These are phyloP conservation scores for Anguilla marmorata DNA, from an alignment of 2,797 vertebrate species.

Conservation along the genomic window DNA sequence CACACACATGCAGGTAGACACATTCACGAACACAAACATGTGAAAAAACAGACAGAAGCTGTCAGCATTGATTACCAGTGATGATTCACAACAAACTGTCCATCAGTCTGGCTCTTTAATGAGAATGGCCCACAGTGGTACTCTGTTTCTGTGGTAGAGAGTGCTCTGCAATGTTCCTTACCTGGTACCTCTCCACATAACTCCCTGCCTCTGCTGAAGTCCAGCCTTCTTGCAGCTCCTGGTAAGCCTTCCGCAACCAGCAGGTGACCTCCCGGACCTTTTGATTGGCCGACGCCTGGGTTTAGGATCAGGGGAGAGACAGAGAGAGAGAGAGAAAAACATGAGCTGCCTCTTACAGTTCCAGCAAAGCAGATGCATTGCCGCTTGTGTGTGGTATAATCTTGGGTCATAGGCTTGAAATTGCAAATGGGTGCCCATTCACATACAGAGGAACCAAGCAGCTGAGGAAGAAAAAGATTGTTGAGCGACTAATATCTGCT, in stretches of 20 bases:
- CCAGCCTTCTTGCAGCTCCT: slow-evolving; percentile 70
- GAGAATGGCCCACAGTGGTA: neutral
- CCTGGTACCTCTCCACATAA: slow-evolving; percentile 75
- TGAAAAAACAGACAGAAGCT: neutral
- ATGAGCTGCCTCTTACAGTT: neutral
- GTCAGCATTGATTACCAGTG: neutral
- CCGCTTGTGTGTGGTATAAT: neutral
- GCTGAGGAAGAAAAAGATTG: neutral
- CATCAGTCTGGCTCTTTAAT: neutral
- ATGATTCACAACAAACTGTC: neutral
- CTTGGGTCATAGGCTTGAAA: neutral
- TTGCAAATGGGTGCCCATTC: neutral
- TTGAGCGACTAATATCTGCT: neutral
- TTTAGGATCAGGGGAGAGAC: slow-evolving; percentile 9
- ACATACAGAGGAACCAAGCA: neutral
- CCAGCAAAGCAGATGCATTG: neutral
- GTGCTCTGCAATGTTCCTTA: slow-evolving; percentile 53
- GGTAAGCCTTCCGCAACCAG: slow-evolving; percentile 73
- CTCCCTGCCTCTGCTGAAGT: slow-evolving; percentile 63
- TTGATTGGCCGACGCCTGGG: slow-evolving; percentile 57
- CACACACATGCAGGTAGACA: slow-evolving; percentile 7
- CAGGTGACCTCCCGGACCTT: slow-evolving; percentile 67
- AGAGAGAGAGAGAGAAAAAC: neutral
- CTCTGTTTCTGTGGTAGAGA: neutral
- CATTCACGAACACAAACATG: neutral